Percentiles rank a stretch among this genome's conserved stretches.
Evolutionary conservation across 2,888 invertebrate species (phyloP).

Genomic region (Volucella zonaria): DNA sequence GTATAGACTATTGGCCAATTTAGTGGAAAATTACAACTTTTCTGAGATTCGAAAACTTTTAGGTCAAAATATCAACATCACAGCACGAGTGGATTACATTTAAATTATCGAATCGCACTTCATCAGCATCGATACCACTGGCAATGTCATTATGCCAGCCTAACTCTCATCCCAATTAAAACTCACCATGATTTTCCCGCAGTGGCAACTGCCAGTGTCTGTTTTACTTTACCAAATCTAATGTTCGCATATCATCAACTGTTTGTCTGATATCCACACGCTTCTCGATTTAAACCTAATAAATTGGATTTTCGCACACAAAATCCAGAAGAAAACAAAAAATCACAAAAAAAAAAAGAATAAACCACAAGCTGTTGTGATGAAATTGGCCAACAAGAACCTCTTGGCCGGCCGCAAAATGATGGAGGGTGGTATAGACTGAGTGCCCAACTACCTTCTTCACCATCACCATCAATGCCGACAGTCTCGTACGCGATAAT

Average conservation of each 20-base stretch:
- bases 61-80: no score
- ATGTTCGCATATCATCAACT: slow-evolving; percentile 51
- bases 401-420: slow-evolving; percentile 35
- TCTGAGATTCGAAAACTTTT: no score
- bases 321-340: slow-evolving; percentile 19
- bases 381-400: slow-evolving; percentile 35
- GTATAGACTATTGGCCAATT: no score
- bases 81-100: no score
- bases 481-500: no score
- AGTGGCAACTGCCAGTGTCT: not conserved
- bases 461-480: no score
- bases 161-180: no score
- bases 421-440: slow-evolving; percentile 29
- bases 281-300: slow-evolving; percentile 49
- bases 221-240: slow-evolving; percentile 30
- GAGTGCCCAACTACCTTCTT: no score
- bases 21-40: no score
- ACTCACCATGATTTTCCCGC: not conserved
- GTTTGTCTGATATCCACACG: slow-evolving; percentile 54
- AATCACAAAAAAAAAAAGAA: not conserved
- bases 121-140: not conserved
- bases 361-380: slow-evolving; percentile 38
- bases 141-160: not conserved
- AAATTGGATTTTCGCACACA: slow-evolving; percentile 36
- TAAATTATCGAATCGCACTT: no score